Evolutionary conservation across 2,797 vertebrate species (phyloP).

Genomic region (Graptemys geographica): DNA sequence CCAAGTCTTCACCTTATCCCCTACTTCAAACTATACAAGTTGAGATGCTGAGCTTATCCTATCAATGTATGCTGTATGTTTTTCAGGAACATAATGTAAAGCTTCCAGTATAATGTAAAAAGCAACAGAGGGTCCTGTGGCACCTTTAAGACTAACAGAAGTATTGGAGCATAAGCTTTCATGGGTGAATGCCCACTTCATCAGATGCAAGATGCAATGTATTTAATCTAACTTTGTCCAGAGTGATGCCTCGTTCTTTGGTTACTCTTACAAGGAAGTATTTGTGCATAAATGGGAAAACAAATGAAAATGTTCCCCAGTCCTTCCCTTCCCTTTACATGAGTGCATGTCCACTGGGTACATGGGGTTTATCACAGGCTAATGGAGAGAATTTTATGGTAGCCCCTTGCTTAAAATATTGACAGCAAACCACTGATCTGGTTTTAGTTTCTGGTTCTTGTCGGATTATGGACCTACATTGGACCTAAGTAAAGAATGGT

Average conservation of each 20-base stretch:
- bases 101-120: background rate
- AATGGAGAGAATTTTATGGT: background rate
- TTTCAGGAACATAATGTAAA: conserved; percentile 36
- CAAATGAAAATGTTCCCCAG: rapidly evolving
- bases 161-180: too few relatives aligned
- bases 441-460: background rate
- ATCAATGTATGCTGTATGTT: too few relatives aligned
- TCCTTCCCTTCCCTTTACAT: background rate
- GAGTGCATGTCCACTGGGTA: background rate
- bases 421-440: background rate
- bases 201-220: background rate
- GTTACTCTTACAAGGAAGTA: background rate
- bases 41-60: too few relatives aligned
- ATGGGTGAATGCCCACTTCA: too few relatives aligned
- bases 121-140: too few relatives aligned
- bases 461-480: too few relatives aligned
- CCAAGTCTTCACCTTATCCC: too few relatives aligned
- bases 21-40: too few relatives aligned
- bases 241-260: conserved; percentile 1
- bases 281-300: background rate
- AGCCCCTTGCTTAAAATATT: conserved; percentile 11
- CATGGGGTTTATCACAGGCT: background rate
- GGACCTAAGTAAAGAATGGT: too few relatives aligned
- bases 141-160: too few relatives aligned
- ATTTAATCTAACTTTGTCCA: conserved; percentile 45